Base-by-base conservation (phyloP, 2,888 invertebrate genomes). In the Nudaria mundana region DNA sequence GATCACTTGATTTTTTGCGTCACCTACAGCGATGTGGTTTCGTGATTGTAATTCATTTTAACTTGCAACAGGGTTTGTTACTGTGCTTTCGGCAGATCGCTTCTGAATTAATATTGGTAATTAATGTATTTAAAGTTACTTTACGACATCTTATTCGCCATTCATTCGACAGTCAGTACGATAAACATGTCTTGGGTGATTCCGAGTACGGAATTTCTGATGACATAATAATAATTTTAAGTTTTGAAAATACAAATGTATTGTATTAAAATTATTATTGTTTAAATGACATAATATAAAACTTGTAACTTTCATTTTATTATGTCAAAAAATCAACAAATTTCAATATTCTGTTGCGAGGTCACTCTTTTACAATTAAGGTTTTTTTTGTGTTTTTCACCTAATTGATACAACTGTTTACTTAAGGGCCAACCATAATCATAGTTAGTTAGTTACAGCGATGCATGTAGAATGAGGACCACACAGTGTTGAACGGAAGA, bases 1-100 rank as follows among this genome's bases (percentile, higher is more conserved):
- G 64, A 59, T 43, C 62, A 39, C 40, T 46, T 22, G 41, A 41
- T 52, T 63, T 68, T 71, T 70, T 65, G 66, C 64, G 66, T 66
- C 69, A 69, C 66, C 70, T 62, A 68, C 69, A 55, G 60, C 66
- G 48, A 37, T 57, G 60, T 33, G 12, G 11, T 8, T 44, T 32
- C 58, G 59, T 59, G 58, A 58, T 58, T 59, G 58, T 53, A 53
- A 59, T 58, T 58, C 46, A 51, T 56, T 56, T 52, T 48, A 28
- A 40, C 41, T 47, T 42, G 44, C 45, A 44, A 41, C 49, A 51
- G 58, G 59, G 56, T 51, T 57, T 54, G 40, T 44, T 47, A 45
- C 41, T 34, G 3, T 42, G 51, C 42, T 48, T 46, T 51, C 28
- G 5, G 24, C 23, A 6, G 23, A 10, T 16, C 8, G 16, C 15